Evolutionary conservation across 2,797 vertebrate species (phyloP), one percentile per base, ranked within the genome.

Genomic region (Novumbra hubbsi): DNA sequence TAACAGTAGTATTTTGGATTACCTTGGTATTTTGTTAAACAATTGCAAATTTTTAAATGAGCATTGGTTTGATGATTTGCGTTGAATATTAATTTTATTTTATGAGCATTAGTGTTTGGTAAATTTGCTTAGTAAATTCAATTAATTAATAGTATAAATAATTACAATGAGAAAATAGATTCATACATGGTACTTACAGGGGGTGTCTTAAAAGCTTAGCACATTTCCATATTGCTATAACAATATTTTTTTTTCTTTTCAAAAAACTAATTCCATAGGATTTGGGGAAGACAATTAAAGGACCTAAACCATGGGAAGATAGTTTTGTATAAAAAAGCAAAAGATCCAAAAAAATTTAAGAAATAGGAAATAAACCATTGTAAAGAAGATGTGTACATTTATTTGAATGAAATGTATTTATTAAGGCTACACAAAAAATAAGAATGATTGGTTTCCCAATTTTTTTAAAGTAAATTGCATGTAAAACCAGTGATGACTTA

Each of bases 371-470:
- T 87, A 90, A 88, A 83, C 85, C 87, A 88, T 89, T 83, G 88
- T 92, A 92, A 90, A 94, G 92, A 93, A 81, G 80, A 92, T 90
- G 89, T 95, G 93, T 97, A 96, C 88, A 95, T 95, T 96, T 94
- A 94, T 93, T 92, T 89, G 93, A 88, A 92, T 87, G 90, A 85
- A 85, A 93, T 93, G 88, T 93, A 92, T 96, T 96, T 96, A 92
- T 94, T 88, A 88, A 91, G 88, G 85, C 88, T 93, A 95, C 91
- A 93, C 87, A 80, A 81, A 24, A 60, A 60, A 60, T 12, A 74
- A 70, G 90, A 90, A 88, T 87, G 86, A 92, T 90, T 90, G 81
- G 76, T 92, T 91, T 93, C 77, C 41, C 85, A 88, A 89, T 38
- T 93, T 81, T 81, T 84, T 81, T 77, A 17, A 57, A 86, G 84